Evolutionary conservation across 2,797 vertebrate species (phyloP), one percentile per base, ranked within the genome.

Genomic region (Hipposideros larvatus): DNA sequence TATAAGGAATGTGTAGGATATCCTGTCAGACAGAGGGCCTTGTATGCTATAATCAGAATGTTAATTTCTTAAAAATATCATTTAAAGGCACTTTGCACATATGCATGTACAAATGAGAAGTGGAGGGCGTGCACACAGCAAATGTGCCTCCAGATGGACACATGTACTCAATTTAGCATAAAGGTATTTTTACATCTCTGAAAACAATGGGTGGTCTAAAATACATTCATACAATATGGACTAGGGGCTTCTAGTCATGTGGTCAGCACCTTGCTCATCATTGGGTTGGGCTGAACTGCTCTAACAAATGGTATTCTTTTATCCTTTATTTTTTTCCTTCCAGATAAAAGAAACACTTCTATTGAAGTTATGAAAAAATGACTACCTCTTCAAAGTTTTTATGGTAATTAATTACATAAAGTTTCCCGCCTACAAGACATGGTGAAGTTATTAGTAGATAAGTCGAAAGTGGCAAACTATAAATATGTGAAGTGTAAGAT

Each of bases 111-210:
- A 96, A 97, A 97, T 94, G 97, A 96, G 97, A 97, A 91, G 22
- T 59, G 73, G 96, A 97, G 91, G 93, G 63, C 86, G 78, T 90
- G 73, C 85, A 94, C 63, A 96, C 63, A 92, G 96, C 96, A 97
- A 95, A 88, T 97, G 96, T 83, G 85, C 71, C 18, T 95, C 96
- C 97, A 98, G 96, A 97, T 97, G 96, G 97, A 97, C 87, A 92
- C 93, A 73, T 80, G 93, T 88, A 89, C 96, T 93, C 63, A 22
- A 88, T 93, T 96, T 97, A 97, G 94, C 78, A 86, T 59, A 90
- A 94, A 98, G 93, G 93, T 97, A 97, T 96, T 97, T 97, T 96
- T 94, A 75, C 48, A 90, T 80, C 96, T 96, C 94, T 95, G 95
- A 92, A 97, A 98, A 97, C 94, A 97, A 96, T 95, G 66, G 84